Evolutionary conservation across 2,113 vertebrate species (phyloP), one percentile per base, ranked within the genome.

Genomic region (Cavia porcellus): DNA sequence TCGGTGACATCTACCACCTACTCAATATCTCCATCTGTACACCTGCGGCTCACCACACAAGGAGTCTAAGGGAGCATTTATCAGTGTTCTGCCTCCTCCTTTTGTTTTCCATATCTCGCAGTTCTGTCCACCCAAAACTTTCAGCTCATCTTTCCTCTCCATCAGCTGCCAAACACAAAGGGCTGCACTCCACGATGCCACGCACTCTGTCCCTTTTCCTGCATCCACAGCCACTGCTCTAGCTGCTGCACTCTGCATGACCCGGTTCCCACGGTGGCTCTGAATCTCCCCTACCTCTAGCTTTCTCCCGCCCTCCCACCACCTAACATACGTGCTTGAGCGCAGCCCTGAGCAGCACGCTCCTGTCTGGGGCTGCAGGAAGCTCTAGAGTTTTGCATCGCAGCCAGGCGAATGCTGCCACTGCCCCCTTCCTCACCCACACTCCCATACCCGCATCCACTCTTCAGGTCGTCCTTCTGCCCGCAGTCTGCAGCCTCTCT

Each of bases 51-150:
- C 17, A 57, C 61, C 25, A 94, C 28, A 57, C 57, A 81, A 1
- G 52, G 57, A 45, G 55, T 85, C 87, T 42, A 45, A 68, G 19
- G 62, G 57, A 50, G 22, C 88, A 95, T 19, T 86, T 75, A 81
- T 68, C 55, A 30, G 85, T 0, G 1, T 7, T 82, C 77, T 88
- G 82, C 61, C 52, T 84, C 90, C 70, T 77, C 24, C 47, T 86
- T 13, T 79, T 93, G 79, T 94, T 97, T 93, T 89, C 86, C 75
- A 15, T 72, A 80, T 97, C 97, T 93, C 55, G 24, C 82, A 38
- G n/a, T 68, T n/a, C 72, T 38, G 61, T 75, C 47, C 13, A 52
- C 68, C 95, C 42, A 38, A 50, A 89, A 92, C 13, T 61, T 72
- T 20, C 61, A 92, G 42, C 22, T 87, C 57, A 35, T 84, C 88